A percentile compares a stretch with the other conserved stretches of the same genome.
Conservation (phyloP, 1,140 invertebrate genomes). For the Drosophila sulfurigaster region DNA sequence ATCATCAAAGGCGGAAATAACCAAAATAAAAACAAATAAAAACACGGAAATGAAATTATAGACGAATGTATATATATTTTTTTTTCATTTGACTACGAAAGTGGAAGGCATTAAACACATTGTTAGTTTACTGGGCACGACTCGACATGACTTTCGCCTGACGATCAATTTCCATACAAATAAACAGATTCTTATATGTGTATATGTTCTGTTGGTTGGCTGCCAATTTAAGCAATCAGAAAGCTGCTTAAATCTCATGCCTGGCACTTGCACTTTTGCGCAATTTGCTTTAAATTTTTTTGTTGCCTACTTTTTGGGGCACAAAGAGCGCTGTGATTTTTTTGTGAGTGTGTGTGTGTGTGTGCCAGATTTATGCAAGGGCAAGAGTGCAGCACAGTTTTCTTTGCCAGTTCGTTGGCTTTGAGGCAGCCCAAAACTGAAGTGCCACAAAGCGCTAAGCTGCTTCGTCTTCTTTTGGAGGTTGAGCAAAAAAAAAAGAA, state of each 20-base stretch:
- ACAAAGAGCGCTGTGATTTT: conserved; percentile 54
- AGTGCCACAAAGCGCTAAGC: conserved; percentile 19
- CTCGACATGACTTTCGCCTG: background rate
- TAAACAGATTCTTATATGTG: background rate
- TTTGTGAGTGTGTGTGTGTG: background rate
- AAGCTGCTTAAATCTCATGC: background rate
- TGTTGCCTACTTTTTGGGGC: conserved; percentile 53
- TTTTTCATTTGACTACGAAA: conserved; percentile 7
- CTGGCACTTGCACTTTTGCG: conserved; percentile 15
- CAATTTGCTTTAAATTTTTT: conserved; percentile 54
- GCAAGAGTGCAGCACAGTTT: conserved; percentile 23
- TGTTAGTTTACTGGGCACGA: background rate
- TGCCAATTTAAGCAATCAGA: background rate
- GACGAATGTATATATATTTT: background rate
- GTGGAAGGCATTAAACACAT: conserved; percentile 9
- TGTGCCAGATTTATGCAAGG: conserved; percentile 10
- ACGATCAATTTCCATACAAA: background rate
- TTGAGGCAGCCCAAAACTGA: conserved; percentile 25
- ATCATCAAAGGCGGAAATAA: conserved; percentile 23
- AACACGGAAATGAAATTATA: conserved; percentile 19
- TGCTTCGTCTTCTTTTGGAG: conserved; percentile 9
- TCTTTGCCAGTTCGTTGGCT: conserved; percentile 25
- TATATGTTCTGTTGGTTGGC: background rate
- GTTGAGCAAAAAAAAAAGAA: conserved; percentile 4
- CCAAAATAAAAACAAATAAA: conserved; percentile 2